Percentiles rank a stretch among this genome's conserved stretches.
Evolutionary conservation across 2,113 vertebrate species (phyloP).

Genomic region (Tringa solitaria): DNA sequence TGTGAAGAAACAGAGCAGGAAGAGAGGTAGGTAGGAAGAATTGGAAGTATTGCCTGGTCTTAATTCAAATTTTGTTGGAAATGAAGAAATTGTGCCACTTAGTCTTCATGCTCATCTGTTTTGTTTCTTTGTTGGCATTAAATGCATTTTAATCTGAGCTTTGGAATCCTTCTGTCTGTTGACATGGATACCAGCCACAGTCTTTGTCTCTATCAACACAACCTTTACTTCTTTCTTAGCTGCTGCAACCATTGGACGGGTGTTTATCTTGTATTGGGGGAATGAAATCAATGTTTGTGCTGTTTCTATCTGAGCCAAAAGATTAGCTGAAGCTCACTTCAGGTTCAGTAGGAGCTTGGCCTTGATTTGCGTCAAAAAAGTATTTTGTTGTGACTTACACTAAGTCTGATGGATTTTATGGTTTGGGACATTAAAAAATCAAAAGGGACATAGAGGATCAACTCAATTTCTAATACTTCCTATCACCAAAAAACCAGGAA

Average conservation of each 20-base stretch:
- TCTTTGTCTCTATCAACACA: neutral
- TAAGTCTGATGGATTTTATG: neutral
- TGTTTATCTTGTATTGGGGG: neutral
- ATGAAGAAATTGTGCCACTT: neutral
- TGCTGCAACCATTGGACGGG: neutral
- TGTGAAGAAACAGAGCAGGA: neutral
- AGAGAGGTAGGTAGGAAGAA: neutral
- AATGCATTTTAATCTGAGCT: neutral
- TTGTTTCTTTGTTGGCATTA: neutral
- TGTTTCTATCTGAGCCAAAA: neutral
- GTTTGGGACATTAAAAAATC: neutral
- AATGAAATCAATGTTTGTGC: neutral
- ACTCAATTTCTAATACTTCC: neutral
- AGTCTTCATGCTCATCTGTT: rapidly evolving
- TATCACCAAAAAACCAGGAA: neutral
- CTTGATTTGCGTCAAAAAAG: neutral
- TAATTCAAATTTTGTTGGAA: neutral
- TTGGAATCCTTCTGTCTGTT: neutral
- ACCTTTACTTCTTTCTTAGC: neutral
- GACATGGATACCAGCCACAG: neutral
- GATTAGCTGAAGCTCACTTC: neutral
- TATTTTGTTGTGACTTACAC: neutral
- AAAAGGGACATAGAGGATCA: neutral
- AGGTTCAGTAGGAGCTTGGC: neutral
- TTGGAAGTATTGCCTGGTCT: neutral